Conservation (phyloP, 2,113 vertebrate genomes). For the Odobenus rosmarus region DNA sequence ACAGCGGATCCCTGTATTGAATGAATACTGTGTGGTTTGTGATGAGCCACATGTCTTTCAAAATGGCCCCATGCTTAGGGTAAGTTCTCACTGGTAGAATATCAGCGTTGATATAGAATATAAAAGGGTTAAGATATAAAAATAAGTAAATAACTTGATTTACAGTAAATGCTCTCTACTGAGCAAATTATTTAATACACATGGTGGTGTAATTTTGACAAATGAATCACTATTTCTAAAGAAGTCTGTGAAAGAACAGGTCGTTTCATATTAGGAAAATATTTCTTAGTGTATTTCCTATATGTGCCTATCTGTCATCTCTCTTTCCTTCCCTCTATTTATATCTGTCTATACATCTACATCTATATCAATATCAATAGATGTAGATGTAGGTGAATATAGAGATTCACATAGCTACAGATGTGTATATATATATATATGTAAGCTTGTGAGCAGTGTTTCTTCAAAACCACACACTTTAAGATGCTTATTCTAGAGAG, state of each 20-base stretch:
- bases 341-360: background rate
- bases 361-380: background rate
- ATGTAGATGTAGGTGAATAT: background rate
- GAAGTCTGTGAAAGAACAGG: background rate
- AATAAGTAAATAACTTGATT: background rate
- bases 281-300: background rate
- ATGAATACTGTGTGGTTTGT: constrained; percentile 95
- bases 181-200: background rate
- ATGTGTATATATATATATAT: background rate
- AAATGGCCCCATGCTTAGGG: constrained; percentile 95
- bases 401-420: background rate
- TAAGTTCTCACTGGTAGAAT: constrained; percentile 81
- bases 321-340: background rate
- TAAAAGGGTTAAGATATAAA: background rate
- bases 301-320: background rate
- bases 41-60: constrained; percentile 95
- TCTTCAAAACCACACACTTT: background rate
- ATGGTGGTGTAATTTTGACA: background rate
- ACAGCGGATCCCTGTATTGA: constrained; percentile 93
- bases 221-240: background rate
- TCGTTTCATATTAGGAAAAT: background rate
- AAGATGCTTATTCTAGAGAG: background rate
- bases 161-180: background rate
- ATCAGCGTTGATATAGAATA: background rate
- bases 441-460: background rate